Evolutionary conservation across 2,888 invertebrate species (phyloP), one percentile per base, ranked within the genome.

Genomic region (Thumatha senex): DNA sequence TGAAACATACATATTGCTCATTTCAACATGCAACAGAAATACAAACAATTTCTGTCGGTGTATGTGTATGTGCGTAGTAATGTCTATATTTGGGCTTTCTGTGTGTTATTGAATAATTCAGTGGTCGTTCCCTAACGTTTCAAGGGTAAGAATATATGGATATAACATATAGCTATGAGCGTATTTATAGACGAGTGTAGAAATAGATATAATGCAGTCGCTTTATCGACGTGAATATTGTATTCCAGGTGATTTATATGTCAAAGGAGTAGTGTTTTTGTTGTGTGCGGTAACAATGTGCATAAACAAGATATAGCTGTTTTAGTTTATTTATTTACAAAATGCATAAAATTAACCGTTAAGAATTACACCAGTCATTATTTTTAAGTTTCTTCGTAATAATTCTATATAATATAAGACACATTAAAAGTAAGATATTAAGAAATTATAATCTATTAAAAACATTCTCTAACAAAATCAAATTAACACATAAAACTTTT

Each of bases 91-190:
- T 88, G 86, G 84, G 79, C 78, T 86, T 84, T 86, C 84, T 84
- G 85, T 88, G 82, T 88, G 87, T 85, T 85, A 86, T 85, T 91
- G 89, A 91, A 91, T 91, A 81, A 91, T 91, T 90, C 88, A 90
- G 84, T 82, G 88, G 87, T 85, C 83, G 84, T 86, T 81, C 86
- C 85, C 88, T 76, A 80, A 78, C 77, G 84, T 84, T 89, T 91
- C 90, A 90, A 89, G 91, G 89, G 89, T 90, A 90, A 88, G 83
- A 82, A 86, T 86, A 82, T 85, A 84, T 81, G 76, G 80, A 74
- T 72, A 74, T 76, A 73, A 78, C 77, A 74, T 75, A 78, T 70
- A 73, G 71, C 71, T 75, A 69, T 56, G 70, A 76, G 75, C 68
- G 72, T 68, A 70, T 77, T 73, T 74, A 75, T 76, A 68, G 69